These are phyloP conservation scores for Brachyrhaphis roseni DNA, from an alignment of 2,797 vertebrate genomes.

Conservation along the genomic window DNA sequence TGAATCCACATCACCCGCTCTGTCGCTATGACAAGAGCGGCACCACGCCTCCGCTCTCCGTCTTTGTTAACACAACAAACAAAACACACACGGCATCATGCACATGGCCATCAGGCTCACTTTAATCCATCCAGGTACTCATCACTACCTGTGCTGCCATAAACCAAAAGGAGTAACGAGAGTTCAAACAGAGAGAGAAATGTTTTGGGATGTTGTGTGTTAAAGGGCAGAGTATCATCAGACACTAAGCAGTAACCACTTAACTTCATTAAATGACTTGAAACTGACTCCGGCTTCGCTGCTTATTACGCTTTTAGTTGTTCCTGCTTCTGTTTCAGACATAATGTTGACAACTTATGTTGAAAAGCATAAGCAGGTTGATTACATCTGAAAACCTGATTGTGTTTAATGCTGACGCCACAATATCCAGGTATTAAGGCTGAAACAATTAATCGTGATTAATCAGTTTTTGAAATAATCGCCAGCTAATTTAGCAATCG, in stretches of 20 bases:
- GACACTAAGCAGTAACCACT: slow-evolving; percentile 37
- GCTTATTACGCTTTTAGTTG: not conserved
- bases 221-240: slow-evolving; percentile 50
- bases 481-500: too few relatives aligned
- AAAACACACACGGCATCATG: slow-evolving; percentile 38
- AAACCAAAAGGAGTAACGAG: not conserved
- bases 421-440: not conserved
- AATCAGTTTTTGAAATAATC: not conserved
- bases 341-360: slow-evolving; percentile 9
- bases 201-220: slow-evolving; percentile 46
- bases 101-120: slow-evolving; percentile 41
- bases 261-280: not conserved
- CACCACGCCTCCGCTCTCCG: slow-evolving; percentile 42
- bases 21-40: slow-evolving; percentile 43
- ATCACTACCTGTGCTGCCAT: slow-evolving; percentile 24
- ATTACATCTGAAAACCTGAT: slow-evolving; percentile 6
- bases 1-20: slow-evolving; percentile 44
- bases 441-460: too few relatives aligned
- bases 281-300: not conserved
- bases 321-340: slow-evolving; percentile 10
- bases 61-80: slow-evolving; percentile 70
- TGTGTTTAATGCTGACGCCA: not conserved
- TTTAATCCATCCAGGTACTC: slow-evolving; percentile 44
- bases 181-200: slow-evolving; percentile 29
- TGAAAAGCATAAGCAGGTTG: not conserved